Evolutionary conservation across 2,797 vertebrate genomes (phyloP), one percentile per base, ranked within the genome.

Genomic region (Sebastes miniatus): DNA sequence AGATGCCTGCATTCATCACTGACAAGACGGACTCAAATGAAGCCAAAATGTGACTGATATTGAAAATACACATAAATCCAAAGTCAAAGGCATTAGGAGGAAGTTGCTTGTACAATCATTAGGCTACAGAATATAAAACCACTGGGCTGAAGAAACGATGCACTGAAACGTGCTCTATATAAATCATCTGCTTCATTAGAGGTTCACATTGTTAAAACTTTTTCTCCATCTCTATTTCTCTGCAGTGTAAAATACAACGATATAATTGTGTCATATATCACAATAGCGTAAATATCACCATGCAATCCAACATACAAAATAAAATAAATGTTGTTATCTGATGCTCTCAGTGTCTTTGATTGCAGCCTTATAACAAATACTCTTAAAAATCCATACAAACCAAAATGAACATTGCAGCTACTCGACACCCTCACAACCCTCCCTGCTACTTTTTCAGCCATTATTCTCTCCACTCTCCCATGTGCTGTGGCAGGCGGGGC

Each of bases 101-200:
- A 68, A 34, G 77, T 7, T 77, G 47, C 27, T 82, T 69, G 52
- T 63, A 70, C 20, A 81, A 52, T 79, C 31, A 79, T 72, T 75
- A 77, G 16, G 65, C 71, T 8, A 61, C 58, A 65, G 12, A 79
- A 25, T 32, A 71, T 32, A 76, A 47, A 47, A 68, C 11, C 13
- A 43, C 29, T 16, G 6, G 11, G 25, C 73, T 80, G 14, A 39
- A 61, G 34, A 80, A 69, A 73, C 64, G 72, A 66, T 52, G 61
- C 20, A 31, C 63, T 61, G 47, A 86, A 75, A 88, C 64, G 22
- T 68, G 59, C 62, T 73, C 11, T 8, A 14, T 36, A 74, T 73
- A 71, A 80, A 83, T 76, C 73, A 86, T 73, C 50, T n/a, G 67
- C 69, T 78, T 83, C 73, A 85, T 76, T 83, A 83, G 32, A 75